phyloP scores from a whole-genome alignment of 2,797 vertebrate genomes.

The Thalassophryne amazonica region DNA sequence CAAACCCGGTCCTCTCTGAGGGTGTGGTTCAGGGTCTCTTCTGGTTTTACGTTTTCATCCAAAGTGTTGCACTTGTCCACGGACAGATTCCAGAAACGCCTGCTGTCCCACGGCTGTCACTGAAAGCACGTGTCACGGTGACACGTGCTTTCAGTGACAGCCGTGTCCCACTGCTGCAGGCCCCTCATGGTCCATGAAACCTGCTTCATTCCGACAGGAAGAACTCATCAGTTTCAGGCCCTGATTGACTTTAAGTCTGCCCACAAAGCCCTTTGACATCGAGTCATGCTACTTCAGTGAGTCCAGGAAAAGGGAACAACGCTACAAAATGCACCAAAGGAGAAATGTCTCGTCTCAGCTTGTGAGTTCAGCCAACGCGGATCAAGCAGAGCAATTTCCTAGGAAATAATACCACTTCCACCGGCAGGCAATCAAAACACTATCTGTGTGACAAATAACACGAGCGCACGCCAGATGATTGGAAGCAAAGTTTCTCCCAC shows the following conservation, averaged over 20 bases:
- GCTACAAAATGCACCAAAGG: slow-evolving; percentile 25
- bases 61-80: slow-evolving; percentile 22
- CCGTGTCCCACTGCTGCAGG: no score
- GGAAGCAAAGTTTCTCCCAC: slow-evolving; percentile 36
- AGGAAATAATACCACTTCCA: slow-evolving; percentile 71
- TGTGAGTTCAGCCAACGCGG: slow-evolving; percentile 48
- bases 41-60: not conserved
- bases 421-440: slow-evolving; percentile 72
- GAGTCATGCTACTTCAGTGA: slow-evolving; percentile 16
- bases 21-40: slow-evolving; percentile 7
- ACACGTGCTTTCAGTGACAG: no score
- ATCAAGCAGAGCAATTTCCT: slow-evolving; percentile 54
- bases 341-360: slow-evolving; percentile 53
- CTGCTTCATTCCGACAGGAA: slow-evolving; percentile 16
- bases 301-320: slow-evolving; percentile 29
- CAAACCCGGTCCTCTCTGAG: not conserved
- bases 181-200: no score
- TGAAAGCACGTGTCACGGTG: no score
- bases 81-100: slow-evolving; percentile 36
- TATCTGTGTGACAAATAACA: slow-evolving; percentile 72
- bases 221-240: slow-evolving; percentile 36
- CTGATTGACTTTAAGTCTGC: slow-evolving; percentile 41
- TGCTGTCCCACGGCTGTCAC: slow-evolving; percentile 15
- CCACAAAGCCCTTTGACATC: slow-evolving; percentile 41
- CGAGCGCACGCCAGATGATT: slow-evolving; percentile 62